Conservation (phyloP, 1,140 invertebrate species). For the Mamestra configurata region DNA sequence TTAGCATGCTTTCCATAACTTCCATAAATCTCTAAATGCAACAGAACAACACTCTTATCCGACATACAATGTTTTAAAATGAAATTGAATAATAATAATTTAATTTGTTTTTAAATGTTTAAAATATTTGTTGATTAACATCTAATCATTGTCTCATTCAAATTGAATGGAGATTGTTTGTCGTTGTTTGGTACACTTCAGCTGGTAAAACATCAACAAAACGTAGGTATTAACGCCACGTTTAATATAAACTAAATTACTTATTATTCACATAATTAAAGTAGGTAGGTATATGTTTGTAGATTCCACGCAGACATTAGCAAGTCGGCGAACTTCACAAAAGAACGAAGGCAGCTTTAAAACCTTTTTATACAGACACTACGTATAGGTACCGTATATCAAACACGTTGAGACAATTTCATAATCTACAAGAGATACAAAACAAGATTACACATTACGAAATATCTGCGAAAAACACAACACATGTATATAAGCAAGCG, state of each 20-base stretch:
- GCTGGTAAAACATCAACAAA: background rate
- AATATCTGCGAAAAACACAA: slow-evolving; percentile 10
- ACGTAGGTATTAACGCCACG: background rate
- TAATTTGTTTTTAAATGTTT: too few species aligned
- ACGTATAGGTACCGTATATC: too few species aligned
- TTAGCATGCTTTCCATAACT: too few species aligned
- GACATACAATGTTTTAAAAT: too few species aligned
- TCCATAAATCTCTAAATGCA: too few species aligned
- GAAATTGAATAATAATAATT: too few species aligned
- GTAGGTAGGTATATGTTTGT: too few species aligned
- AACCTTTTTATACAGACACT: background rate
- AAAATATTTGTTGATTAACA: slow-evolving; percentile 6
- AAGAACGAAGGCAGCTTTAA: background rate
- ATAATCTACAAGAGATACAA: slow-evolving; percentile 10
- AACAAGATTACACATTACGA: slow-evolving; percentile 31
- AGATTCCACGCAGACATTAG: background rate
- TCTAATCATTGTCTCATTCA: background rate
- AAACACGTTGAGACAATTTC: slow-evolving; percentile 12
- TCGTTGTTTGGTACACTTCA: background rate
- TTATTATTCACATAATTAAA: background rate
- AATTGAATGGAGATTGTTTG: slow-evolving; percentile 4
- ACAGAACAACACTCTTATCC: too few species aligned
- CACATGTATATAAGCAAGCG: background rate
- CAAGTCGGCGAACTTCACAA: too few species aligned
- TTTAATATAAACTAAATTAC: too few species aligned